Evolutionary conservation across 2,113 vertebrate genomes (phyloP), one percentile per base, ranked within the genome.

Genomic region (crab-eating macaque (Macaca fascicularis)): DNA sequence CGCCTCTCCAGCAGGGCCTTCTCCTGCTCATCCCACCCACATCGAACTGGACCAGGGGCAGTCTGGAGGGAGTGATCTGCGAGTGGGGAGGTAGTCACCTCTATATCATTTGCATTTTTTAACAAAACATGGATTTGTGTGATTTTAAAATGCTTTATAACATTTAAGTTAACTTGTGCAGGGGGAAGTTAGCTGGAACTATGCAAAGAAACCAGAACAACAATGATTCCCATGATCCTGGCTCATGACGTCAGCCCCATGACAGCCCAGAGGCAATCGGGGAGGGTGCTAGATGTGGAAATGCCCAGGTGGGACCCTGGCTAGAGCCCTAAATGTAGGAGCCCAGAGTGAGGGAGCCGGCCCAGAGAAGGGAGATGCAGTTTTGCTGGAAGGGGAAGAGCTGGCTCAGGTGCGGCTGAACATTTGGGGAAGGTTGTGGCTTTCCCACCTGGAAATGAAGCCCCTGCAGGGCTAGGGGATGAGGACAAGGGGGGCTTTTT

Each of bases 191-290:
- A 64, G 27, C 61, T 30, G 61, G 12, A 64, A 14, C 5, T 30
- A 6, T 38, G 32, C 69, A 48, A 75, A 57, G 38, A 85, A 48
- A 30, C 9, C 32, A 78, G 52, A 38, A 35, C 7, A 4, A 6
- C 17, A 8, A 4, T 14, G 20, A 83, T 6, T 2, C 43, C 43
- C 19, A 8, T 0, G 12, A 55, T 23, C 55, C 8, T 6, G 19
- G 55, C 0, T 89, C 40, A n/a, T 10, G 17, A 17, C 1, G 0
- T 9, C 6, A 23, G n/a, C 67, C 8, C 25, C 2, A 1, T 2
- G 2, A 16, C 10, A 45, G 30, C 43, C 75, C 10, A 20, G 1
- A 67, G 8, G 3, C 23, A 6, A 32, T 25, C 22, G 3, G 40
- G 4, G 6, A 19, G 85, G 11, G 30, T 3, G 0, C 57, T 0